Evolutionary conservation across 2,113 vertebrate species (phyloP).

Genomic region (Hippocampus mohnikei): DNA sequence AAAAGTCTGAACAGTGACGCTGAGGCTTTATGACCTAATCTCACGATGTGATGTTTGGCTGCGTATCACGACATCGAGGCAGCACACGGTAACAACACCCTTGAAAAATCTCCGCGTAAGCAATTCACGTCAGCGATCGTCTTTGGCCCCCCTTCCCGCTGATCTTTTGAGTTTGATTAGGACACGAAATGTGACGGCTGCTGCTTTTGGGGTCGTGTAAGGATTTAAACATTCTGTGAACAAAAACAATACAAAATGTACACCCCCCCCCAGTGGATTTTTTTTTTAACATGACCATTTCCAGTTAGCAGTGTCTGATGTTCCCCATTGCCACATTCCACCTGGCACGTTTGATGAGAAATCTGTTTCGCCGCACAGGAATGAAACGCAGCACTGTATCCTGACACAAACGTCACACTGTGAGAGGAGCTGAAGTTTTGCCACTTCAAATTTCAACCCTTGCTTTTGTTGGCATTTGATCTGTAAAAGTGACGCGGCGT

Average conservation of each 20-base stretch:
- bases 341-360: slow-evolving; percentile 41
- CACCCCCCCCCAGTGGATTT: neutral
- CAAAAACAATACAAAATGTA: neutral
- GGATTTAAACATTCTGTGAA: neutral
- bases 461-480: slow-evolving; percentile 73
- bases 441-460: slow-evolving; percentile 65
- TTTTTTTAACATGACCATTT: slow-evolving; percentile 21
- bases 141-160: slow-evolving; percentile 23
- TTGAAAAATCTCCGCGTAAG: slow-evolving; percentile 46
- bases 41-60: slow-evolving; percentile 58
- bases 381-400: slow-evolving; percentile 58
- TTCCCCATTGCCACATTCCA: slow-evolving; percentile 37
- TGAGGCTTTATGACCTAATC: slow-evolving; percentile 54
- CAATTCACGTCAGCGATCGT: slow-evolving; percentile 55
- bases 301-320: slow-evolving; percentile 10
- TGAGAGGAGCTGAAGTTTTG: slow-evolving; percentile 58
- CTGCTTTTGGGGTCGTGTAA: too few relatives aligned
- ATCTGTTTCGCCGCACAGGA: slow-evolving; percentile 44
- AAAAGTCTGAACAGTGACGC: slow-evolving; percentile 26
- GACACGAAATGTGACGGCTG: too few relatives aligned
- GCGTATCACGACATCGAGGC: slow-evolving; percentile 34
- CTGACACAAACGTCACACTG: slow-evolving; percentile 59
- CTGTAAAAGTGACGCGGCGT: slow-evolving; percentile 54
- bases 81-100: slow-evolving; percentile 33
- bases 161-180: neutral